Base-by-base conservation (phyloP, 2,797 vertebrate genomes). In the Paedocypris micromegethes region DNA sequence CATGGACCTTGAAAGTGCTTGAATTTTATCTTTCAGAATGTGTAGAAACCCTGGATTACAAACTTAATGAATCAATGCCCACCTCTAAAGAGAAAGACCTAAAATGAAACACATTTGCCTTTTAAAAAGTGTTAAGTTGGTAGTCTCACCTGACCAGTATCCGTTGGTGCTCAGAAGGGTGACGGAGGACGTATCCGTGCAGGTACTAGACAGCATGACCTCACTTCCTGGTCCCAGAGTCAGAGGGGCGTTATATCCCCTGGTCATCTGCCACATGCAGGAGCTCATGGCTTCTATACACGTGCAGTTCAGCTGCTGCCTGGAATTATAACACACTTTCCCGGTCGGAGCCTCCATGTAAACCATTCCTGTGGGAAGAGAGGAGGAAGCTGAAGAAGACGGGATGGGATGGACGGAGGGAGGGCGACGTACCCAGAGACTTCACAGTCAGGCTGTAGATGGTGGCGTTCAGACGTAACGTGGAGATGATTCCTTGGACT, bases 311-410 rank as follows among this genome's bases (percentile, higher is more conserved):
- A 91, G 39, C 0, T 0, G 0, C 0, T 72, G 59, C 0, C 0
- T 0, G 0, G 81, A 77, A 0, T 2, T 0, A n/a, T 86, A 88
- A 2, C 47, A 47, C 54, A 88, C 73, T 4, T 0, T 23, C 0
- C 0, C 0, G 0, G 0, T 0, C 1, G 80, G 83, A 0, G 62
- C 3, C 0, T 72, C 5, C 0, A 90, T 85, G 3, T 4, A 5
- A 3, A 85, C 86, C 74, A 88, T 44, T 53, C 88, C 88, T 90
- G 50, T 23, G 23, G 23, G 23, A 23, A 23, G 23, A 23, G 23
- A 23, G 23, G 23, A 23, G 23, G 23, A 23, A 23, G 23, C 23
- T 23, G 23, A 23, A 23, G 23, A 50, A 73, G 54, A 58, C 46
- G 5, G 7, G 49, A 40, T 9, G 50, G 37, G 46, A 59, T 45